Evolutionary conservation across 2,888 invertebrate species (phyloP), one percentile per base, ranked within the genome.

Genomic region (Tubulanus polymorphus): DNA sequence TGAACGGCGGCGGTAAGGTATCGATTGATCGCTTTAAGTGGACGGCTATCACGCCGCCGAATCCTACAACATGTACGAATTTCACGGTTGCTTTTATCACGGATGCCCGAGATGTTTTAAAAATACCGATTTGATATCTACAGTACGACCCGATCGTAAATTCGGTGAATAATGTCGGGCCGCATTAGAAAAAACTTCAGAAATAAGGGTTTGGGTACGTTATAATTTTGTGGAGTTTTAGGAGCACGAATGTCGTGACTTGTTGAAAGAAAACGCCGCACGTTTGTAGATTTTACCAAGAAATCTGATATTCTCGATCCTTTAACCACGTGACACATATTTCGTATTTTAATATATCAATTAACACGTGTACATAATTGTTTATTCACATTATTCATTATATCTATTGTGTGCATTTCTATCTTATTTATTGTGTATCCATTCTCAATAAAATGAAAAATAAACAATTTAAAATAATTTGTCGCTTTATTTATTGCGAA

Each of bases 251-350:
- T 67, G 62, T 25, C 51, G 59, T 2, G 8, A 51, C 5, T 18
- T 62, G 47, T 18, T 65, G 3, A 60, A 63, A 29, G 29, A 35
- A 2, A 41, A 62, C 48, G n/a, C n/a, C 26, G 8, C 1, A 47
- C 52, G 10, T 20, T 68, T 54, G 55, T 51, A 32, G 0, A 20
- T 6, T 67, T 55, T 28, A 51, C 63, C 2, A n/a, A 55, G 6
- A 18, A n/a, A 1, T 26, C 61, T 20, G 57, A 66, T n/a, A 10
- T 63, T 3, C 48, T 48, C n/a, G 55, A 56, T 1, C 62, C 63
- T 5, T 28, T 71, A 3, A 55, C 64, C 68, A 18, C 48, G 66
- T 35, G 67, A 69, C 56, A 64, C 64, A 10, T 68, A 71, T 48
- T 68, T 52, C 57, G 69, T n/a, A n/a, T n/a, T n/a, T n/a, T n/a